Base-by-base conservation (phyloP, 2,888 invertebrate genomes). In the Autographa pulchrina region DNA sequence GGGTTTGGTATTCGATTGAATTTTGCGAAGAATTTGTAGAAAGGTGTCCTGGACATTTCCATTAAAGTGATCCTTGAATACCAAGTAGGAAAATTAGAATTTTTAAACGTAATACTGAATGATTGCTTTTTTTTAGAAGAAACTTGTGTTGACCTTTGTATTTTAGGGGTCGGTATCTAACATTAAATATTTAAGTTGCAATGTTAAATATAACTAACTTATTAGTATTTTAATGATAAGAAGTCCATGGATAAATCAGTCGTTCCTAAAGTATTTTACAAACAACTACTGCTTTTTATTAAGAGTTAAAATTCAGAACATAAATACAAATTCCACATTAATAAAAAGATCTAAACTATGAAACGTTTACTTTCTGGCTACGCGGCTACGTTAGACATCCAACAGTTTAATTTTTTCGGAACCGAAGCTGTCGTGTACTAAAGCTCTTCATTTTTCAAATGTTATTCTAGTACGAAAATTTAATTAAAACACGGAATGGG, bases 401-500 rank as follows among this genome's bases (percentile, higher is more conserved):
- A 68, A 70, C 68, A 65, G 74, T 77, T 78, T 78, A 78, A 81
- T 77, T 41, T 77, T 81, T 85, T 79, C 76, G 81, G 77, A 81
- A 68, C 75, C 77, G 68, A 70, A 78, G 78, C 80, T 70, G 70
- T 71, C 52, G 74, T 81, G 81, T 82, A 84, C 81, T 82, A 82
- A 86, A 83, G 84, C 81, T 85, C 74, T 81, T 80, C 78, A 82
- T 86, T 90, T 90, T 89, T 88, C 83, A 73, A 85, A 88, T 87
- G 84, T 83, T 85, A 84, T 82, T 85, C 81, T 84, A 84, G 78
- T 80, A 85, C 81, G 85, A 88, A 88, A 89, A 90, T 91, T 92
- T 91, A 91, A 93, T 92, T 92, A 92, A 91, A 91, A 86, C 84
- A 89, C 86, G 74, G 82, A 88, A 92, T 90, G 90, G 89, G 87